These are phyloP conservation scores for Miniopterus natalensis DNA, from an alignment of 2,113 vertebrate genomes.

Conservation along the genomic window DNA sequence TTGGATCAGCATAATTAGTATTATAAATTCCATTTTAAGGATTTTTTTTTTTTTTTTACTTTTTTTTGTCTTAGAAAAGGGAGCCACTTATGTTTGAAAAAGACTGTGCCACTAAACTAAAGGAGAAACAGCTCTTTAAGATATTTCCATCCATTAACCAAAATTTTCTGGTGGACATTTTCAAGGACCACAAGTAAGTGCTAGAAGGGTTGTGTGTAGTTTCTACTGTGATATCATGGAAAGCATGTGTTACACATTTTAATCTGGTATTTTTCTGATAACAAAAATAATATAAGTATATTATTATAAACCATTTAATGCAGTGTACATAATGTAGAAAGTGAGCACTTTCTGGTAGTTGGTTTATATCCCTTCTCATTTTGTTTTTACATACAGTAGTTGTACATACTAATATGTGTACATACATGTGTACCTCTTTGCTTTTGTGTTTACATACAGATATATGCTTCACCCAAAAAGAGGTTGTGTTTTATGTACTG, in stretches of 20 bases:
- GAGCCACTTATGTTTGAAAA: constrained; percentile 89
- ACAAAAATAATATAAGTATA: background rate
- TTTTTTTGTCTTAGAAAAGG: constrained; percentile 88
- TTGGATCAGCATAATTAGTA: constrained; percentile 60
- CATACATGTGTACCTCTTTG: background rate
- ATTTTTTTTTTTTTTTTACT: constrained; percentile 69
- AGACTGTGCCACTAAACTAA: constrained; percentile 93
- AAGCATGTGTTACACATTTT: background rate
- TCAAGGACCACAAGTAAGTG: constrained; percentile 96
- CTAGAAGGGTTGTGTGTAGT: background rate
- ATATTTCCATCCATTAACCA: constrained; percentile 95
- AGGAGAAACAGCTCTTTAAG: constrained; percentile 94
- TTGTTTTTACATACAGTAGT: constrained; percentile 39
- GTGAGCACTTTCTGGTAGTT: background rate
- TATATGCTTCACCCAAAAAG: constrained; percentile 2
- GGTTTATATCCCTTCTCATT: background rate
- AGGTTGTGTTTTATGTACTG: background rate
- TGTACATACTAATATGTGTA: background rate
- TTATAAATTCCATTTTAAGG: constrained; percentile 68
- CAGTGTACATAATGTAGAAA: background rate
- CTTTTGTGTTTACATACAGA: background rate
- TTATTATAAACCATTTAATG: constrained; percentile 55
- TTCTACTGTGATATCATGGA: constrained; percentile 32
- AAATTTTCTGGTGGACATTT: constrained; percentile 96
- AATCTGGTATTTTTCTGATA: constrained; percentile 30